A percentile compares a stretch with the other conserved stretches of the same genome.
Conservation (phyloP, 2,888 invertebrate genomes). For the Augiades crinisus region DNA sequence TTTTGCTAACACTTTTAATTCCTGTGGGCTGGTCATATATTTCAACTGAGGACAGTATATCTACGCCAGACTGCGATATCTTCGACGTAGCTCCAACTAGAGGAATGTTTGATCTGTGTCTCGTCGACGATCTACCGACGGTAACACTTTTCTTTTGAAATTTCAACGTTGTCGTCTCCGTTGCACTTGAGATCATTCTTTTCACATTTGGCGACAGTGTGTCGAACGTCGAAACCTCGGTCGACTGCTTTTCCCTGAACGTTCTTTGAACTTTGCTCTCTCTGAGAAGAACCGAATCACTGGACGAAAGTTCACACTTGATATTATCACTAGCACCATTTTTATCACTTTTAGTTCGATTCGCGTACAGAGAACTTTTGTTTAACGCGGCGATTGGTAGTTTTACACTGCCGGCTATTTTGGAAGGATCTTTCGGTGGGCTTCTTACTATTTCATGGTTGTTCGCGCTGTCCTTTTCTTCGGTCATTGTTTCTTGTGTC, state of each 20-base stretch:
- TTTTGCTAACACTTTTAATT: slow-evolving; percentile 46
- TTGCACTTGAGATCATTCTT: slow-evolving; percentile 81
- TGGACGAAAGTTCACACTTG: slow-evolving; percentile 52
- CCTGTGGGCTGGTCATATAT: slow-evolving; percentile 68
- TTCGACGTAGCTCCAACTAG: slow-evolving; percentile 76
- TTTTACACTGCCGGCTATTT: slow-evolving; percentile 65
- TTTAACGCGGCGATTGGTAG: slow-evolving; percentile 65
- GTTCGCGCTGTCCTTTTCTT: slow-evolving; percentile 41
- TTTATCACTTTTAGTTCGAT: slow-evolving; percentile 71
- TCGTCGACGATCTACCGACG: slow-evolving; percentile 56
- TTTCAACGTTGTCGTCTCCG: slow-evolving; percentile 64
- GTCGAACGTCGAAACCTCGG: slow-evolving; percentile 65
- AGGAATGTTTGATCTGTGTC: slow-evolving; percentile 71
- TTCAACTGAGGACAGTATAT: slow-evolving; percentile 69
- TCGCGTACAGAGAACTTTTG: slow-evolving; percentile 65
- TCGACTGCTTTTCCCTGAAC: slow-evolving; percentile 54
- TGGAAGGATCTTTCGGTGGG: slow-evolving; percentile 54
- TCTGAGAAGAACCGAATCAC: slow-evolving; percentile 52
- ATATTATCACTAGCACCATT: slow-evolving; percentile 52
- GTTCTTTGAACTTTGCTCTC: slow-evolving; percentile 56
- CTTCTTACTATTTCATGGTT: slow-evolving; percentile 35
- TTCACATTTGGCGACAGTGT: slow-evolving; percentile 83
- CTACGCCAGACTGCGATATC: slow-evolving; percentile 74
- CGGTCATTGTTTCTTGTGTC: slow-evolving; percentile 40
- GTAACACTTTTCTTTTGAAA: slow-evolving; percentile 64